Evolutionary conservation across 1,140 invertebrate genomes (phyloP), one percentile per base, ranked within the genome.

Genomic region (Camponotus floridanus): DNA sequence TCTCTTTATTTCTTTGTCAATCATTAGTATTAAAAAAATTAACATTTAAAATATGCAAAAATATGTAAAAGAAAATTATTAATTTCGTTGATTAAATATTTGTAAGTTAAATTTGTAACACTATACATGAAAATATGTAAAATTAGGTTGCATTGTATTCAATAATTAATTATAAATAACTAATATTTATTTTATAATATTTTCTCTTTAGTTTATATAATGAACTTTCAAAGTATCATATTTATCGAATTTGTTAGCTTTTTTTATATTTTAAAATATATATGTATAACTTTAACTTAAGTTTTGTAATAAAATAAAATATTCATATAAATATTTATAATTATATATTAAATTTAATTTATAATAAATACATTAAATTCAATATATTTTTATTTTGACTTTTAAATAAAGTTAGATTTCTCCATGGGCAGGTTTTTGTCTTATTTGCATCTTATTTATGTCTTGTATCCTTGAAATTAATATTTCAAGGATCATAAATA

Each of bases 401-500:
- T 68, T 11, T 45, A 5, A 68, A 68, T 21, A 7, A 45, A 68
- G 6, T 68, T n/a, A 39, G 2, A 67, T 8, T n/a, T 18, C 13
- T 67, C 18, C 8, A 45, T 68, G 39, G n/a, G 45, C 36, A 70
- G n/a, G n/a, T 0, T 26, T 26, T 26, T 26, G 26, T 26, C 26
- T 26, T 26, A 26, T 26, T 26, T 26, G 26, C 18, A 48, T n/a
- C 31, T 61, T 3, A 0, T 11, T 62, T 64, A 57, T 74, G 26
- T 26, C 26, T 9, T n/a, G 0, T 4, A 13, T 3, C 26, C 26
- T 26, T 26, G 3, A 5, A 59, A 74, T 59, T 0, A 59, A 59
- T 55, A 51, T 51, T 79, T 51, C 2, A 9, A 76, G 7, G 18
- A 55, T n/a, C n/a, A n/a, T 61, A 51, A 71, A 76, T 71, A 64